Conservation (phyloP, 2,797 vertebrate genomes). For the Thripadectes ignobilis region DNA sequence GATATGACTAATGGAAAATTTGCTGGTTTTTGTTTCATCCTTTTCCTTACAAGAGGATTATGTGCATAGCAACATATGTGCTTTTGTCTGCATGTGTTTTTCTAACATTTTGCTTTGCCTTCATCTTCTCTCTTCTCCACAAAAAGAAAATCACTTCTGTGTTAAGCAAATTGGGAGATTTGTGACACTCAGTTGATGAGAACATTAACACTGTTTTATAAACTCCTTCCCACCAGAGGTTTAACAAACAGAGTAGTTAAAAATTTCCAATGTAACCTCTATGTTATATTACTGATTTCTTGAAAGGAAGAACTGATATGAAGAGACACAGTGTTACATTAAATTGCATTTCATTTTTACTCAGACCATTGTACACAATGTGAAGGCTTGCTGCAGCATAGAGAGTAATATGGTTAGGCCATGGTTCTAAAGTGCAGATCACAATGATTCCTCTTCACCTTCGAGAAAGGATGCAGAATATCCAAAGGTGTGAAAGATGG, state of each 20-base stretch:
- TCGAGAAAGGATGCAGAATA: neutral
- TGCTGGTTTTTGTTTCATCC: neutral
- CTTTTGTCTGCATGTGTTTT: neutral
- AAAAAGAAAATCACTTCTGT: neutral
- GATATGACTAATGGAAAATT: neutral
- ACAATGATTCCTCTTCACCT: neutral
- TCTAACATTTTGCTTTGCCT: neutral
- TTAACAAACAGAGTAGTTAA: neutral
- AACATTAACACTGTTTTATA: neutral
- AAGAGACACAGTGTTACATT: neutral
- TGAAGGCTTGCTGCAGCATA: neutral
- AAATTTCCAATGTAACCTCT: neutral
- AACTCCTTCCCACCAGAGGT: neutral
- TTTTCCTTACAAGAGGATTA: neutral
- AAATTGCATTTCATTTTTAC: neutral
- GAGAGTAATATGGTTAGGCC: neutral
- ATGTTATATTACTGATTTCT: neutral
- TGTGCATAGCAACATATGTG: neutral
- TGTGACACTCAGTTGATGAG: neutral
- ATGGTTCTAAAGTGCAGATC: neutral
- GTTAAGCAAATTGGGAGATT: neutral
- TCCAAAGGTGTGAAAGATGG: neutral
- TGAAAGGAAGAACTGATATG: neutral
- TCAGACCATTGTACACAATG: neutral
- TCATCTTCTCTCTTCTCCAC: neutral